Evolutionary conservation across 2,888 invertebrate genomes (phyloP).

Genomic region (Zonitis immaculata): DNA sequence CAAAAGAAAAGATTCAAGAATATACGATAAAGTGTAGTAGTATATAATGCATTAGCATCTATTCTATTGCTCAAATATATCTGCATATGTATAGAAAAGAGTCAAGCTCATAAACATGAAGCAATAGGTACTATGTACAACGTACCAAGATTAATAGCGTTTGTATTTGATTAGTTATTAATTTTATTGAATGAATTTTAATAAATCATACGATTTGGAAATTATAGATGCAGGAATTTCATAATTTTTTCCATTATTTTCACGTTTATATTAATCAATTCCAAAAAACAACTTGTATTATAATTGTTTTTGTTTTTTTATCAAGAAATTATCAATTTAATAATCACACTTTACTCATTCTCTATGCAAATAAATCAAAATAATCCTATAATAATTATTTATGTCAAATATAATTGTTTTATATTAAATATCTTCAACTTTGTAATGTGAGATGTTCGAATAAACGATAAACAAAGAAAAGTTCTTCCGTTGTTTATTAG

Average conservation of each 20-base stretch:
- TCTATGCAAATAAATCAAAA: constrained; percentile 10
- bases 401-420: constrained; percentile 10
- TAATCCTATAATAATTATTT: constrained; percentile 7
- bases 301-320: no score
- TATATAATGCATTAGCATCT: constrained; percentile 16
- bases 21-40: not conserved
- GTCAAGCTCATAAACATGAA: not conserved
- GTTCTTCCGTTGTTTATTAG: not conserved
- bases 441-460: constrained; percentile 8
- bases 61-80: constrained; percentile 9
- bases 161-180: not conserved
- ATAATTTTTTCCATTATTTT: no score
- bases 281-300: no score
- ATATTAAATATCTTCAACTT: constrained; percentile 1
- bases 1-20: no score
- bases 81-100: not conserved
- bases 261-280: no score
- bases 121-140: not conserved
- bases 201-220: no score
- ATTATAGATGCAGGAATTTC: no score
- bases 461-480: not conserved
- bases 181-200: no score
- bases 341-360: no score
- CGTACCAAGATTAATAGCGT: not conserved
- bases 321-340: no score